Conservation (phyloP, 2,888 invertebrate species). For the Hipparchia semele region DNA sequence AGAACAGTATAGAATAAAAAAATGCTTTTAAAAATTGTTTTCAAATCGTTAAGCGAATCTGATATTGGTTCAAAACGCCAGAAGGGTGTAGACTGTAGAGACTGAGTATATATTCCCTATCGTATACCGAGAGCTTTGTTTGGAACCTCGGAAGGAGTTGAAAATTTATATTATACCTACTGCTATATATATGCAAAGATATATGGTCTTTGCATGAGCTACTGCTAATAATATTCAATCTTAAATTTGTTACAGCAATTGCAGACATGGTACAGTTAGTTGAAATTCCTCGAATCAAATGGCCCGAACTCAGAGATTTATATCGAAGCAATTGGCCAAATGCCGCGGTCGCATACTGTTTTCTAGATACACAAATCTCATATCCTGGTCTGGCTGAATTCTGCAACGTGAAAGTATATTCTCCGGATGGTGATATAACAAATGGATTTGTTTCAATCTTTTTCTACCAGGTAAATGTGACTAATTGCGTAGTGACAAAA, state of each 20-base stretch:
- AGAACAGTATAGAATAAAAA: no score
- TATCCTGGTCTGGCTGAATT: slow-evolving; percentile 43
- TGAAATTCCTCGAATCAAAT: slow-evolving; percentile 45
- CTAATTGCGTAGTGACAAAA: not conserved
- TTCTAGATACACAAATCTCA: slow-evolving; percentile 44
- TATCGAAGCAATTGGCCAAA: slow-evolving; percentile 47
- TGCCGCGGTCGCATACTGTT: slow-evolving; percentile 45
- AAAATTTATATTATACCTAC: no score
- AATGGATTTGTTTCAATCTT: slow-evolving; percentile 50
- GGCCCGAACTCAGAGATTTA: slow-evolving; percentile 46
- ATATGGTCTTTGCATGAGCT: no score
- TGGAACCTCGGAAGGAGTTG: no score
- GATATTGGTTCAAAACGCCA: no score
- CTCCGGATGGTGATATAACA: slow-evolving; percentile 49
- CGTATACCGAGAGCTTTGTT: no score
- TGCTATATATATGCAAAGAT: no score
- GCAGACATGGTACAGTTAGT: slow-evolving; percentile 41
- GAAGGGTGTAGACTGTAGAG: no score
- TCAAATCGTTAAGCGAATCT: no score
- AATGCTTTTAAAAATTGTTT: no score
- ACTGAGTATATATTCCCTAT: no score
- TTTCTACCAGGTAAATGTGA: slow-evolving; percentile 43
- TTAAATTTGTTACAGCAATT: slow-evolving; percentile 1
- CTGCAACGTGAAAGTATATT: slow-evolving; percentile 49
- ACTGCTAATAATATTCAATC: no score